phyloP scores from a whole-genome alignment of 2,113 vertebrate species.

The Periophthalmus modestus region DNA sequence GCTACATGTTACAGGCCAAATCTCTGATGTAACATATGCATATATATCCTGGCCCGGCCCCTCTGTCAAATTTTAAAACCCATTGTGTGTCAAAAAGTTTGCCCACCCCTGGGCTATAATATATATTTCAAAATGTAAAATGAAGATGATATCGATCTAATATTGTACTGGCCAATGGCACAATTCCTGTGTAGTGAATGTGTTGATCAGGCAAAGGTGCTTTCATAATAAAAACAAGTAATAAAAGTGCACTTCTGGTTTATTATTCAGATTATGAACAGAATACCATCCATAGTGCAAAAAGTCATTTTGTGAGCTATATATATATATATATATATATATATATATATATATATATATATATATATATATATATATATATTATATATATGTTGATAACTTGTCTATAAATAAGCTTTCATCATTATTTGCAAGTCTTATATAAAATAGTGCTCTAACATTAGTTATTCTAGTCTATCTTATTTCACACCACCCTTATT shows the following conservation, averaged over 20 bases:
- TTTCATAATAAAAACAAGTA: background rate
- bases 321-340: background rate
- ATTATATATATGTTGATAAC: background rate
- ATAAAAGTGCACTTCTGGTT: constrained; percentile 7
- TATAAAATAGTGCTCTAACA: background rate
- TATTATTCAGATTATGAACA: constrained; percentile 3
- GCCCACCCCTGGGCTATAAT: too few species aligned
- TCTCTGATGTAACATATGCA: too few species aligned
- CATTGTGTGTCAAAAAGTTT: too few species aligned
- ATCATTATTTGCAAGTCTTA: background rate
- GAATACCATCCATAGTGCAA: background rate
- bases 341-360: background rate
- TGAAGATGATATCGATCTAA: too few species aligned
- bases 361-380: background rate
- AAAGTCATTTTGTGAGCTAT: background rate
- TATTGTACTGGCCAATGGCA: too few species aligned
- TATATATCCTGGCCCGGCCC: too few species aligned
- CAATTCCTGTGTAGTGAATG: background rate
- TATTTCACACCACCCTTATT: background rate
- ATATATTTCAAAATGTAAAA: background rate
- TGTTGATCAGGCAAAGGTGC: background rate
- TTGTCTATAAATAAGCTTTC: background rate
- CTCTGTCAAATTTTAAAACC: too few species aligned
- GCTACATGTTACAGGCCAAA: too few species aligned
- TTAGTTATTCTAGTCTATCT: background rate